phyloP scores from a whole-genome alignment of 2,113 vertebrate species.

The Plecturocebus donacophilus region DNA sequence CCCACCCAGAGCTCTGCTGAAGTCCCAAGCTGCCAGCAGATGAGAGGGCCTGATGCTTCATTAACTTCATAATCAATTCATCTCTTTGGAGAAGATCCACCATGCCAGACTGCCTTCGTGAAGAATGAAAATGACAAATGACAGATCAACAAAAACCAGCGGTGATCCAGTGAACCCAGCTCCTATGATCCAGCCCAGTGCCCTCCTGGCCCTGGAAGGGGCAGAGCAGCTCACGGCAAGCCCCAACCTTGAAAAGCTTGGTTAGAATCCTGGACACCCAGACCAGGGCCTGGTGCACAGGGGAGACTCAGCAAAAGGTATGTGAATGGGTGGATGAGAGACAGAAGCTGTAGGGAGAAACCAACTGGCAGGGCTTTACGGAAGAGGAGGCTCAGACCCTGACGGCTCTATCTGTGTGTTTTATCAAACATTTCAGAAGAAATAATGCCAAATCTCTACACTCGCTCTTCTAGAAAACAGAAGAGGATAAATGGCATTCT shows the following conservation, averaged over 20 bases:
- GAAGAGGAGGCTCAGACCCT: background rate
- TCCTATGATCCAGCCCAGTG: background rate
- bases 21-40: background rate
- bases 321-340: too few relatives aligned
- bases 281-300: background rate
- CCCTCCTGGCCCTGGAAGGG: background rate
- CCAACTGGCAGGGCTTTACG: background rate
- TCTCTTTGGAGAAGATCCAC: background rate
- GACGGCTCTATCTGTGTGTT: background rate
- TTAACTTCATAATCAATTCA: background rate
- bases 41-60: background rate
- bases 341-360: background rate
- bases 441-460: background rate
- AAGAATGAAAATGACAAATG: background rate
- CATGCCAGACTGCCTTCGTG: background rate
- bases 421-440: background rate
- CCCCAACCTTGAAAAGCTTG: background rate
- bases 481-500: background rate
- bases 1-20: background rate
- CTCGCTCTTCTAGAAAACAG: background rate
- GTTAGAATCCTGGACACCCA: background rate
- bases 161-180: background rate
- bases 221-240: background rate
- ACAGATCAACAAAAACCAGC: background rate
- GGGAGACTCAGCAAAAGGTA: background rate